Evolutionary conservation across 2,113 vertebrate species (phyloP), one percentile per base, ranked within the genome.

Genomic region (Fregata magnificens): DNA sequence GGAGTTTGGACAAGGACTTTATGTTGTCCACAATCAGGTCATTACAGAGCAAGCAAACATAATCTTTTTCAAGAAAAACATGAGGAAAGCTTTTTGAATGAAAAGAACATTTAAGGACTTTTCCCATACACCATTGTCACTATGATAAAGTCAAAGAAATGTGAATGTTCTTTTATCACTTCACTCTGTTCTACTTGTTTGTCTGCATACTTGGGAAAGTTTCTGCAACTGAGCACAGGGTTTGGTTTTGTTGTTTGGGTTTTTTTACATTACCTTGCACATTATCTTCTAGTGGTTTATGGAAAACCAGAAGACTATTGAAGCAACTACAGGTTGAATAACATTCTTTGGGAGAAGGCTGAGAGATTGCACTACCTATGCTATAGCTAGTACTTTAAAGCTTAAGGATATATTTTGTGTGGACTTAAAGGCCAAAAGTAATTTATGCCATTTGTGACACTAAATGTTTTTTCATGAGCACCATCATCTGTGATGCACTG

Each of bases 141-240:
- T 32, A 38, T 31, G 13, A 53, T 7, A n/a, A 77, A 78, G 9
- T 22, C 17, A 66, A 42, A 0, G 3, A 40, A 45, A 5, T 21
- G 3, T 50, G 7, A 72, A n/a, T 16, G 1, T n/a, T 42, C 5
- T 49, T 45, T 32, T 24, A 29, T 25, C 6, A 47, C 1, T 1
- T 73, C 7, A 13, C 5, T 29, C 10, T 10, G 12, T 36, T 61
- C n/a, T 61, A 45, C 5, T n/a, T 22, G 2, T 40, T 52, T 74
- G 8, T 61, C 15, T 44, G 4, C 8, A 29, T 53, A 22, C 3
- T 66, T 52, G 6, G 2, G 12, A 93, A 82, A 16, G 2, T 55
- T 95, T 87, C 36, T 90, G 34, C 24, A 70, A 13, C 13, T 44
- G 7, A 24, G 3, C 4, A 17, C 10, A 10, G 1, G 2, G 5